Base-by-base conservation (phyloP, 1,140 invertebrate species). In the Drosophila micromelanica region DNA sequence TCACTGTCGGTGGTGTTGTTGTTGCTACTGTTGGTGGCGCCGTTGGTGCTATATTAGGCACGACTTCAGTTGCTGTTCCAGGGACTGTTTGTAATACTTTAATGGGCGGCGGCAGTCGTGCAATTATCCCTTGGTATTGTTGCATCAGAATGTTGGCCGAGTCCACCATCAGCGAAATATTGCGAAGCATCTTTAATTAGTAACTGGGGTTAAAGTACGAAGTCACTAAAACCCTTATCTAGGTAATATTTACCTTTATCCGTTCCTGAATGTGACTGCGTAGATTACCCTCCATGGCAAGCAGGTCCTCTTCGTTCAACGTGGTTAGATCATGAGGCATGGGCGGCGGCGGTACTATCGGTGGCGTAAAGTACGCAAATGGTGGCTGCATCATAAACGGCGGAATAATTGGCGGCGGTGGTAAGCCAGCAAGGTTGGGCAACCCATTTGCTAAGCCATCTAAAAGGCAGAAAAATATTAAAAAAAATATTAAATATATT, bases 191-290 rank as follows among this genome's bases (percentile, higher is more conserved):
- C 90, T 92, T 32, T 9, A 67, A 42, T 37, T n/a, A 3, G 8
- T 61, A 23, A n/a, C 12, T 51, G 12, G 2, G 4, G 38, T 0
- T 6, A 13, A 40, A 3, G 27, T 48, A 1, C 5, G n/a, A 1
- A n/a, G 13, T 2, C 15, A 8, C 13, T 40, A 43, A 42, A 15
- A 56, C 3, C 13, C 1, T 35, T 0, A 40, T 46, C 5, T n/a
- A 5, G 2, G 2, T n/a, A 9, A 5, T 9, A 0, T 12, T 35
- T 51, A 94, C 94, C 92, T 95, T 95, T 56, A 99, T 95, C 63
- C 99, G 94, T 5, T 98, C 97, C 91, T 99, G 98, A 27, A 99
- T 94, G 76, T 97, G 96, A 80, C 95, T 94, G 76, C 98, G 93
- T 77, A 98, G 95, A 63, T 95, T 95, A 27, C 98, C 97, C 92